Evolutionary conservation across 2,113 vertebrate genomes (phyloP).

Genomic region (Paralichthys olivaceus): DNA sequence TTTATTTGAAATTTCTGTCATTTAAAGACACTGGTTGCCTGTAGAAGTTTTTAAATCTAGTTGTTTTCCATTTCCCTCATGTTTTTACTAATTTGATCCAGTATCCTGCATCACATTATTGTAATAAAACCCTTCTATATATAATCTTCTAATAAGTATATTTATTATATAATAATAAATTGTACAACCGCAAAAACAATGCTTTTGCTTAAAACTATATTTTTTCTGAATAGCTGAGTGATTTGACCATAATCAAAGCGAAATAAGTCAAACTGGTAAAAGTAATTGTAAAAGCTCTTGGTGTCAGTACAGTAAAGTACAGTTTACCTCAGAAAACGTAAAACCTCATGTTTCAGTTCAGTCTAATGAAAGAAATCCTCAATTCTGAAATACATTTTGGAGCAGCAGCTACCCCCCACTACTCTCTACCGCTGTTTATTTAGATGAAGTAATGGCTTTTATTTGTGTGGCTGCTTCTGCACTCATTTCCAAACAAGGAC

Average conservation of each 20-base stretch:
- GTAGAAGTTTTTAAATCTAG: background rate
- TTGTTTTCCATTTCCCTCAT: background rate
- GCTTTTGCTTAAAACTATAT: background rate
- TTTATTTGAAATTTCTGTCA: slow-evolving; percentile 63
- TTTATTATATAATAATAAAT: background rate
- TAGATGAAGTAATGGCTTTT: slow-evolving; percentile 67
- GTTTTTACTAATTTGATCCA: background rate
- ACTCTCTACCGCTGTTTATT: slow-evolving; percentile 60
- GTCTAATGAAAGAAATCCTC: slow-evolving; percentile 8
- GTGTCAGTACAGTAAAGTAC: no score
- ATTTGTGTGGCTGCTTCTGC: slow-evolving; percentile 51
- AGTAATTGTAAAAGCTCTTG: background rate
- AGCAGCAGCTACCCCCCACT: background rate
- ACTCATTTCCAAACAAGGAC: slow-evolving; percentile 42
- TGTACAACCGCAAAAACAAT: no score
- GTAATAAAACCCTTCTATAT: no score
- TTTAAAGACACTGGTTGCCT: slow-evolving; percentile 41
- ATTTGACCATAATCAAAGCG: background rate
- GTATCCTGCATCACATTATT: no score
- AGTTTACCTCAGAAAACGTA: no score
- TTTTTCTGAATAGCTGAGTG: background rate
- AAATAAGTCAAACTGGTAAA: background rate
- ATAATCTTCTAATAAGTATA: no score
- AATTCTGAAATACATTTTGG: background rate
- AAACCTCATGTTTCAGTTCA: background rate